Conservation (phyloP, 2,797 vertebrate species). For the Bradypodion pumilum region DNA sequence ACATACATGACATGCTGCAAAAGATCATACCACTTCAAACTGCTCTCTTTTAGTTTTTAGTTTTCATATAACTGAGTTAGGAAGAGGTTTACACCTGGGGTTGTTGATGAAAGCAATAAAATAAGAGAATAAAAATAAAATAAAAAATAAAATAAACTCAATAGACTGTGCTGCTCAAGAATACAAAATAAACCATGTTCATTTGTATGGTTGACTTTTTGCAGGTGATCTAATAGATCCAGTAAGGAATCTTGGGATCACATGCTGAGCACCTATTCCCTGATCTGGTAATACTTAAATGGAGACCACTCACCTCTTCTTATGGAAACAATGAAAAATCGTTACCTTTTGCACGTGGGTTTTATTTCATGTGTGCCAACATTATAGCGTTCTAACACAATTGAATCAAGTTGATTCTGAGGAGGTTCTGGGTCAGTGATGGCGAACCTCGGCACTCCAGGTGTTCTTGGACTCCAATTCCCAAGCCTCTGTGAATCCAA, state of each 20-base stretch:
- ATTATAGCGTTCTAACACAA: slow-evolving; percentile 32
- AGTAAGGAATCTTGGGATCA: neutral
- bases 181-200: neutral
- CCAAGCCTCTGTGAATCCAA: no score
- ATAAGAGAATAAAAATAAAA: neutral
- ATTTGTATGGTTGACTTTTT: neutral
- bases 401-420: neutral
- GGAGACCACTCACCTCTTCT: neutral
- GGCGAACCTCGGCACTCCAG: no score
- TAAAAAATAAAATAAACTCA: neutral
- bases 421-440: no score
- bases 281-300: neutral
- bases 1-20: neutral
- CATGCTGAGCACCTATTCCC: neutral
- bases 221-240: neutral
- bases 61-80: neutral
- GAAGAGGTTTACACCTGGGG: neutral
- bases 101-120: neutral
- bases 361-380: slow-evolving; percentile 15
- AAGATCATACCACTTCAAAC: neutral
- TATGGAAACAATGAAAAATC: neutral
- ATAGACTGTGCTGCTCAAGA: no score
- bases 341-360: neutral
- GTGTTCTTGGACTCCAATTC: no score
- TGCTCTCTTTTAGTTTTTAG: neutral